Evolutionary conservation across 2,888 invertebrate genomes (phyloP), one percentile per base, ranked within the genome.

Genomic region (Elegia similella): DNA sequence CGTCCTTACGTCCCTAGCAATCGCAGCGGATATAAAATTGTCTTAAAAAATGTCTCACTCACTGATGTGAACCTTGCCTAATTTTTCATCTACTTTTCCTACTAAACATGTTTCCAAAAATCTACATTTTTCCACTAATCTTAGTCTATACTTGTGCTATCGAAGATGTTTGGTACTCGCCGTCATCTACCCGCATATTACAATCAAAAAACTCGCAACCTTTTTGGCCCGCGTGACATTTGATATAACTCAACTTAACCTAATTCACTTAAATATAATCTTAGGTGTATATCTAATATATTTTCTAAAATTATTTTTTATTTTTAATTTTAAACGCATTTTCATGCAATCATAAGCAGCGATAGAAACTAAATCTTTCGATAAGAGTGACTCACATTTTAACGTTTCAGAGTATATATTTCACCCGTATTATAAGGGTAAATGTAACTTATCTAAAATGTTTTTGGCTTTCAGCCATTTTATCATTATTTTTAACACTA

Each of bases 91-190:
- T 81, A 82, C 73, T 59, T 62, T 75, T 76, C 77, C 84, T 88
- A 86, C 81, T 86, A 88, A 90, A 91, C 88, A 90, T 88, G 81
- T 87, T 78, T 90, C 90, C 87, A 91, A 91, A 90, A 91, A 85
- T 82, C 90, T 90, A 89, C 82, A 73, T 74, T 78, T 82, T 80
- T 81, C 82, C 78, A 78, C 82, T 84, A 84, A 77, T 73, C 82
- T 84, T 87, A 86, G 61, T 60, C 77, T 85, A 80, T 59, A 66
- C 84, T 84, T 86, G 84, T 88, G 86, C 86, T 79, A 68, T 69
- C 78, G 83, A 78, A 82, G 85, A 80, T 84, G 80, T 76, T 80
- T 82, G 79, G 78, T 83, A 75, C 82, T 48, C 32, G 56, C 53
- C 46, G 13, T 29, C 29, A 15, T 50, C 56, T 56, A 63, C 63